Conservation (phyloP, 2,888 invertebrate genomes). For the Pseudococcus jackbeardsleyi region DNA sequence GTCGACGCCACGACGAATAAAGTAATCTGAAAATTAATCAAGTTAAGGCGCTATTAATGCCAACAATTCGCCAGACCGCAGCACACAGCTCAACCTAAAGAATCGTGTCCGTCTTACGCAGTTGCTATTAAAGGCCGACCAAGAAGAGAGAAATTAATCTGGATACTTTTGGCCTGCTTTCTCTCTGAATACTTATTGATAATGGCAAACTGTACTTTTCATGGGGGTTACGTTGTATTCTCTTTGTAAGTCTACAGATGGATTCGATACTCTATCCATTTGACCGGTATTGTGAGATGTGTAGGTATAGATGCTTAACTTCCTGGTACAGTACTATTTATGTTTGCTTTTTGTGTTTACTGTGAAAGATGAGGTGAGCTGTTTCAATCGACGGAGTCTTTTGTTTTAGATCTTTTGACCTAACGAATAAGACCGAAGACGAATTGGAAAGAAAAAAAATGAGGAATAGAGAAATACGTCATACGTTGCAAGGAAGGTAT, state of each 20-base stretch:
- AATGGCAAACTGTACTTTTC: not conserved
- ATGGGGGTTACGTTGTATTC: not conserved
- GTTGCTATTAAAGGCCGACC: not conserved
- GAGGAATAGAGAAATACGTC: not conserved
- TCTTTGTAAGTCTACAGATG: not conserved
- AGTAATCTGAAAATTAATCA: slow-evolving; percentile 56
- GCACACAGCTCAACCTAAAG: slow-evolving; percentile 25
- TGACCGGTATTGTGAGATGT: not conserved
- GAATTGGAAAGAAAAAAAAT: not conserved
- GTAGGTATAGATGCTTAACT: not conserved
- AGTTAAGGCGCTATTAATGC: slow-evolving; percentile 55
- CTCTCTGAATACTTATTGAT: not conserved
- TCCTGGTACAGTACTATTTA: not conserved
- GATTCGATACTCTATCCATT: not conserved
- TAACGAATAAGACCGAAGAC: not conserved
- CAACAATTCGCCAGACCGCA: slow-evolving; percentile 43
- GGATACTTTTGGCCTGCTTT: slow-evolving; percentile 15
- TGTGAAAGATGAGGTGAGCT: not conserved
- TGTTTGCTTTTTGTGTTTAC: slow-evolving; percentile 26
- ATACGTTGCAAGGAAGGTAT: not conserved
- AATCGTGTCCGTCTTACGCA: slow-evolving; percentile 39
- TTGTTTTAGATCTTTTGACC: not conserved
- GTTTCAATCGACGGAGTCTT: not conserved
- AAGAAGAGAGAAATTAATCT: slow-evolving; percentile 28
- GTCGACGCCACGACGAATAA: slow-evolving; percentile 7